Percentiles rank a stretch among this genome's conserved stretches.
Conservation (phyloP, 2,113 vertebrate genomes). For the Syngnathus floridae region DNA sequence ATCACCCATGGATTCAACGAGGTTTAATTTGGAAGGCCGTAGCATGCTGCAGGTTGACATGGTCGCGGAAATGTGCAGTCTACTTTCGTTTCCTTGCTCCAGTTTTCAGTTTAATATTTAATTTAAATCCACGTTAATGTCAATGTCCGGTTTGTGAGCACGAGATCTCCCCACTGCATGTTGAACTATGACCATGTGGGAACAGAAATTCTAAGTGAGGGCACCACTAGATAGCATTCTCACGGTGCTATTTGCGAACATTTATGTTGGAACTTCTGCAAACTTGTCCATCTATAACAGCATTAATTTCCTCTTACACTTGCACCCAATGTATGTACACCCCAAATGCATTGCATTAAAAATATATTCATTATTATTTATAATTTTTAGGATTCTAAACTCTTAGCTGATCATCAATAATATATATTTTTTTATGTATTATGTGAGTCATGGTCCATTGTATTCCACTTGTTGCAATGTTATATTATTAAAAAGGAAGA, state of each 20-base stretch:
- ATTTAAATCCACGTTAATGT: neutral
- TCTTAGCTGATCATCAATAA: no score
- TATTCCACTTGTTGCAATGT: no score
- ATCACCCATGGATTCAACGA: neutral
- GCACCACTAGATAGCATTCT: neutral
- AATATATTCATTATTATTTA: no score
- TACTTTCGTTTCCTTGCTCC: neutral
- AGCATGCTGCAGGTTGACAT: neutral
- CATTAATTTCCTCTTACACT: neutral
- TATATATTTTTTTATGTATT: no score
- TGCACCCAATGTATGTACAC: neutral
- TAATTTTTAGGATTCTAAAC: no score
- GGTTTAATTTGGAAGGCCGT: neutral
- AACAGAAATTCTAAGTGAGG: neutral
- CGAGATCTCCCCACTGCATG: neutral
- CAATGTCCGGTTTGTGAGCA: neutral
- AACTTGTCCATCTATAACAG: neutral
- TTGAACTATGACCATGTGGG: constrained; percentile 2
- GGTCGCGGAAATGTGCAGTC: neutral
- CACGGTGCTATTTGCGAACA: neutral
- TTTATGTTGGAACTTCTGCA: neutral
- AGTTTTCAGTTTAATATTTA: neutral
- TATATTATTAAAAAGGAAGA: neutral
- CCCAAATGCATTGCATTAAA: neutral
- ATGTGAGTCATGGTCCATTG: no score